Conservation (phyloP, 2,797 vertebrate species). For the Galaxias olidus region DNA sequence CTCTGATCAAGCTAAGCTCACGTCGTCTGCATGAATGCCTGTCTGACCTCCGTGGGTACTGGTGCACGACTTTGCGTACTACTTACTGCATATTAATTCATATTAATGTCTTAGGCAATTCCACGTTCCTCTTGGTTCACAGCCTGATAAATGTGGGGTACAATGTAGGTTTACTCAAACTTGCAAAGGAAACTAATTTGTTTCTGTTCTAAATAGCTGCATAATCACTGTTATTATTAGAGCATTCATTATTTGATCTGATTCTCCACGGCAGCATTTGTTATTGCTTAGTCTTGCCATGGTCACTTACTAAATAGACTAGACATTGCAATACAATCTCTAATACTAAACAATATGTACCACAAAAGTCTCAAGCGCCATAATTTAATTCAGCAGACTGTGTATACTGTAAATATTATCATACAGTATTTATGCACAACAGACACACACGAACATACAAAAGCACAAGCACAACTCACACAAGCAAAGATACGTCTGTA, state of each 20-base stretch:
- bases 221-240: conserved; percentile 65
- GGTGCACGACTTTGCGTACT: conserved; percentile 20
- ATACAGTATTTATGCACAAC: too few species aligned
- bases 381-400: too few species aligned
- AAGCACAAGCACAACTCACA: too few species aligned
- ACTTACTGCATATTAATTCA: neutral
- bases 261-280: conserved; percentile 63
- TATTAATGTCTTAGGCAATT: conserved; percentile 43
- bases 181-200: conserved; percentile 38
- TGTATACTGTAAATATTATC: too few species aligned
- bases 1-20: conserved; percentile 36
- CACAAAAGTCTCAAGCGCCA: too few species aligned
- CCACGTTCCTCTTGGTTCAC: conserved; percentile 37
- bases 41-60: conserved; percentile 39
- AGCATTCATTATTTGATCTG: conserved; percentile 68
- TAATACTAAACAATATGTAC: too few species aligned
- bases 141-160: conserved; percentile 34
- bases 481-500: too few species aligned
- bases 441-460: too few species aligned
- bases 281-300: conserved; percentile 52
- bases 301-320: conserved; percentile 35
- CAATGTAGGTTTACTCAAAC: conserved; percentile 32
- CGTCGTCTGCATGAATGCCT: conserved; percentile 22
- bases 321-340: too few species aligned
- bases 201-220: conserved; percentile 55